phyloP scores from a whole-genome alignment of 2,797 vertebrate species.

The Pelochelys cantorii region DNA sequence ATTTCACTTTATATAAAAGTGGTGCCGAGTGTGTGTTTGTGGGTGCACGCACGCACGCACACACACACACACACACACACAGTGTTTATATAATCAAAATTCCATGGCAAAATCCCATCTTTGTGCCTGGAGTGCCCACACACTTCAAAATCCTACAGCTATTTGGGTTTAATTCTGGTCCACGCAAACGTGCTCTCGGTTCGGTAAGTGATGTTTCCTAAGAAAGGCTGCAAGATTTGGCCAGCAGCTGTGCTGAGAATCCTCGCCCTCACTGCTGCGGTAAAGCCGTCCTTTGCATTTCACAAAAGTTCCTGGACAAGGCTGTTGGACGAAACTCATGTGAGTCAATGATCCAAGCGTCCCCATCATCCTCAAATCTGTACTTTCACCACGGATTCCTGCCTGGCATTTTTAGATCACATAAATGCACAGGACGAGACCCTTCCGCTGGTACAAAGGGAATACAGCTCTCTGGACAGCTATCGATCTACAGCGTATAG shows the following conservation, averaged over 20 bases:
- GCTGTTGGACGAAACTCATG: not conserved
- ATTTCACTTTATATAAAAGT: not conserved
- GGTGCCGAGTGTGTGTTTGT: not conserved
- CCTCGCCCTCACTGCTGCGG: not conserved
- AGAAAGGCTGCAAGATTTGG: not conserved
- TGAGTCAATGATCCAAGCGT: not conserved
- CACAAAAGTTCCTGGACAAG: not conserved
- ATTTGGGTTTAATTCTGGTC: not conserved
- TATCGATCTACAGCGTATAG: not conserved
- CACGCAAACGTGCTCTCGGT: not conserved
- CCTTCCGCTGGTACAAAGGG: not conserved
- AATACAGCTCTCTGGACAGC: not conserved
- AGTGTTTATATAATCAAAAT: not conserved
- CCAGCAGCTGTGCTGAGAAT: not conserved
- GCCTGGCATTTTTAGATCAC: not conserved
- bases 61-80: no score
- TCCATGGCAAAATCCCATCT: not conserved
- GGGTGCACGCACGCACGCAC: rapidly evolving
- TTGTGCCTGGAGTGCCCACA: not conserved
- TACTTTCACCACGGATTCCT: not conserved
- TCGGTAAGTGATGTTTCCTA: not conserved
- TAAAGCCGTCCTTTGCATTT: not conserved
- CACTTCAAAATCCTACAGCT: not conserved
- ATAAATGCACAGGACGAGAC: not conserved
- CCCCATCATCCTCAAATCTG: not conserved